A percentile compares a stretch with the other conserved stretches of the same genome.
These are phyloP conservation scores for Budorcas taxicolor DNA, from an alignment of 2,113 vertebrate species.

Conservation along the genomic window DNA sequence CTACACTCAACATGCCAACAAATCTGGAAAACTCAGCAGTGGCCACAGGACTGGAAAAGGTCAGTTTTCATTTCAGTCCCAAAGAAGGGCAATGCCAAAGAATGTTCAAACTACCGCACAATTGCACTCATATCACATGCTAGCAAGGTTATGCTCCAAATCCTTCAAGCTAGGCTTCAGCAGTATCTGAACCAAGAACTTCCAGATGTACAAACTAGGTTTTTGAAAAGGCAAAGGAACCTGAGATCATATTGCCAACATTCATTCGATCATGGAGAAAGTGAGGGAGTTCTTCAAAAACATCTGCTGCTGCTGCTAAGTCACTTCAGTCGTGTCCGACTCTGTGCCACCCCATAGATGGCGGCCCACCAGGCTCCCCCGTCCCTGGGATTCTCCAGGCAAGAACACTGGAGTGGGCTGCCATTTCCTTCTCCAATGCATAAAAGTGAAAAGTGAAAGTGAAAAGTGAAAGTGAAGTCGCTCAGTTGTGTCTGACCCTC, in stretches of 20 bases:
- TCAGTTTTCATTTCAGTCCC: background rate
- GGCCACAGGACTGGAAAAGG: background rate
- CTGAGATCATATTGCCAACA: background rate
- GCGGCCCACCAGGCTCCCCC: no score
- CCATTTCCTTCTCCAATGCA: no score
- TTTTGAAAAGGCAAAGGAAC: background rate
- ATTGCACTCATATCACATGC: background rate
- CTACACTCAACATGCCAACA: background rate
- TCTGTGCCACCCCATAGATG: no score
- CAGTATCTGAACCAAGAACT: background rate
- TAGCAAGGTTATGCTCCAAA: background rate
- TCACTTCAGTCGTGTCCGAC: rapidly evolving
- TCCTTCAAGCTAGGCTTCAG: background rate
- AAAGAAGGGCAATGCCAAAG: background rate
- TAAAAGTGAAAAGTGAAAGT: no score
- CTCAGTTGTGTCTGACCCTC: no score
- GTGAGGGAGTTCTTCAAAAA: background rate
- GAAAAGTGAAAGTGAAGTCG: no score
- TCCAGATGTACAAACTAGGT: background rate
- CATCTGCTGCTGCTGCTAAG: background rate
- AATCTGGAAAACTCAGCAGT: background rate
- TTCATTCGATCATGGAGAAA: background rate
- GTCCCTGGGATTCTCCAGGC: no score
- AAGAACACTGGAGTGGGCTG: no score
- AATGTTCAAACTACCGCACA: background rate